Base-by-base conservation (phyloP, 1,140 invertebrate genomes). In the Mylabris phalerata region DNA sequence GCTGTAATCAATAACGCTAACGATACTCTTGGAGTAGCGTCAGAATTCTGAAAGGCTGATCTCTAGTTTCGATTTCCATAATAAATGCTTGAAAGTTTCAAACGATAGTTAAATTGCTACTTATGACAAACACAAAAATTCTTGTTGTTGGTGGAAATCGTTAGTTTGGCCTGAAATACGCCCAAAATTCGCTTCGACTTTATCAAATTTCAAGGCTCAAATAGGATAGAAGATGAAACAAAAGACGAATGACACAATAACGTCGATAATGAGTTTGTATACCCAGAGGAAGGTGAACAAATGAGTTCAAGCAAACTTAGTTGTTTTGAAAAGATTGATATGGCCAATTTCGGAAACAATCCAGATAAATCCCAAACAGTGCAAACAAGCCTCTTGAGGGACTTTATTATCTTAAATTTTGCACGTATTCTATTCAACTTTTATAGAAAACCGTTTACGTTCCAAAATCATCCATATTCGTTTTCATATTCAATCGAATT, bases 381-480 rank as follows among this genome's bases (percentile, higher is more conserved):
- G 47, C 60, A 62, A 62, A 62, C 60, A 62, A 62, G 60, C 25
- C 60, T 62, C 60, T 32, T 41, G 32, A 32, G 60, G 47, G 60
- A 52, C 44, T 45, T 45, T 57, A 62, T 62, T 62, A 62, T 62
- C 60, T 59, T 62, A 56, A 62, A 62, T 62, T 62, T 62, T 62
- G 55, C 59, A 59, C 56, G 55, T 62, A 59, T 62, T 50, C 57
- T 43, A 42, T 11, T 42, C 11, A n/a, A n/a, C 41, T 42, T 11
- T 42, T 42, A 7, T 7, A 42, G 41, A 32, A 32, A 32, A 32
- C 3, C 32, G 7, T 50, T 50, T 48, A 26, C 47, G 40, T 27
- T 42, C 38, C 47, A 9, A 13, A 13, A 13, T 13, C 13, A 13
- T 13, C 13, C 13, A 13, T 13, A 45, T 5, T 45, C 43, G 5